Base-by-base conservation (phyloP, 2,113 vertebrate genomes). In the Heterochromis multidens region DNA sequence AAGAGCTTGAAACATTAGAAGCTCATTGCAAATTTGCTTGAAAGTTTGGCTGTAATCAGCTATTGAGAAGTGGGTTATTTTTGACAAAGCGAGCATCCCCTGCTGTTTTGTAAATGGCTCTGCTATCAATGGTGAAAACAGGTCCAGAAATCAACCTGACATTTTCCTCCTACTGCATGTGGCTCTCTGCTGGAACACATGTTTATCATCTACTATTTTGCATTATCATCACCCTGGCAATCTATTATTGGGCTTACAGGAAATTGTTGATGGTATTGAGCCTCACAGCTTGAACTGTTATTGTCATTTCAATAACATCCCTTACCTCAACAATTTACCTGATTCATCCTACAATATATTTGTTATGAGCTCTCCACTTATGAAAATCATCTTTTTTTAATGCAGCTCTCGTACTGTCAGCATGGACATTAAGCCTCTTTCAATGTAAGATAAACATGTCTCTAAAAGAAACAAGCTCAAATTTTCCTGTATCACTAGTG, bases 111-210 rank as follows among this genome's bases (percentile, higher is more conserved):
- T 23, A 67, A 88, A 89, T 79, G 67, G 67, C 49, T 87, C 60
- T 21, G 21, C 59, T 27, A 57, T 78, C 58, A 13, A 21, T 46
- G 31, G 8, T 77, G 35, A 78, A 83, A 79, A 43, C 31, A 59
- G 57, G 46, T 77, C 61, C 59, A 37, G 54, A 88, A 88, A 88
- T 84, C 83, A 86, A 65, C 35, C 59, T 85, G 80, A 59, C 65
- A 27, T 79, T 86, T 87, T 74, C 88, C 4, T 90, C 82, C 82
- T 62, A 46, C 77, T 72, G 74, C 29, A 16, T 67, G 67, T 46
- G 62, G 27, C 74, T 77, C 78, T 16, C 57, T 81, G 49, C 82
- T 31, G 21, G 35, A 87, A 56, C 76, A 78, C 29, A 25, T 67
- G 59, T 84, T 88, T 57, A 31, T 79, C 79, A 25, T 77, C 60